Base-by-base conservation (phyloP, 2,797 vertebrate species). In the Semaprochilodus insignis region DNA sequence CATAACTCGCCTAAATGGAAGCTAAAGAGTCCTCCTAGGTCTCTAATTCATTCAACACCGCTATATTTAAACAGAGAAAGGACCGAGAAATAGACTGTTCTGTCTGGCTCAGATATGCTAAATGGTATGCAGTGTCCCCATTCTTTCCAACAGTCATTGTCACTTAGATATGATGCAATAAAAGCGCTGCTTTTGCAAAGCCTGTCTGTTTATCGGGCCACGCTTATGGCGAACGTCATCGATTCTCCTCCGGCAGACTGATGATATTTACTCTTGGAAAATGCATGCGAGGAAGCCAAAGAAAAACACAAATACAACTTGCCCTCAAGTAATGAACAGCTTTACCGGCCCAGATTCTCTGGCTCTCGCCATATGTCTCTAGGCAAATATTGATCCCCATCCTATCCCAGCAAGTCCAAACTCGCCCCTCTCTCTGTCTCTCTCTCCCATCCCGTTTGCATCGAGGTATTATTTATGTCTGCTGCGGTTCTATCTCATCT, bases 281-380 rank as follows among this genome's bases (percentile, higher is more conserved):
- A 85, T 85, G 78, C 40, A 74, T 34, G 81, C 74, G 75, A 77
- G 66, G 63, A 81, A 77, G 78, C 66, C 52, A 48, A 78, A 75
- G 59, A 81, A 87, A 83, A 86, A 81, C 78, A 83, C 59, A 83
- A 74, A 84, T 60, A 84, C 84, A 74, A 80, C 85, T 86, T 82
- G 57, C 81, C 81, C 79, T 78, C 83, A 87, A 87, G 86, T 88
- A 87, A 85, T 77, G 62, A 83, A 74, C 75, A 83, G 83, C 83
- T 87, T 85, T 83, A 86, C 81, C 74, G 80, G 74, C 75, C 69
- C 70, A 57, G 78, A 77, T 87, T 86, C 76, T 85, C 72, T 55
- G 81, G 73, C 76, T 79, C 71, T 82, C 72, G 59, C 84, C 69
- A 78, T 86, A 83, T 81, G 69, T 87, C 83, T 77, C 71, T 66